Base-by-base conservation (phyloP, 2,113 vertebrate species). In the Loxodonta africana region DNA sequence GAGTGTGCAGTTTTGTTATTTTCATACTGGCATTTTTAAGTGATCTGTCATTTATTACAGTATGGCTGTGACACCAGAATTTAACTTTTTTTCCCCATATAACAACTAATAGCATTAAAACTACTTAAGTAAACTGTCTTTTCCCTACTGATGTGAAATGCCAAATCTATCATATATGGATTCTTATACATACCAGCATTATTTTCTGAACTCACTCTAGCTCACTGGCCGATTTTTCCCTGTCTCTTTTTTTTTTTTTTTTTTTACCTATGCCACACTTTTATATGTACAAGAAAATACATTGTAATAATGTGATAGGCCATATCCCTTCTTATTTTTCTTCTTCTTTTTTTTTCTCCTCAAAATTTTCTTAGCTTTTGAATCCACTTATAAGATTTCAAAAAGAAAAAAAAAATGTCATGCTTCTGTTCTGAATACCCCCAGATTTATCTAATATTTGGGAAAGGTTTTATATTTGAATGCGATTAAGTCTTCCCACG, bases 391-490 rank as follows among this genome's bases (percentile, higher is more conserved):
- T 91, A 25, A 90, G 14, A 26, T 74, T 95, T 89, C 18, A 78
- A 78, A 82, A 73, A 88, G 51, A 62, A 74, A 67, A 84, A 73
- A 44, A 63, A 8, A 10, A 26, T 17, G 8, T 28, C 5, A 94
- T 14, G 20, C 11, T 65, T 94, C 48, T 92, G 12, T 94, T 90
- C 76, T 25, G 5, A 76, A 63, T 87, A 53, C 0, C 8, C 48
- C 0, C 8, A 71, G 28, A 60, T 57, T 94, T 94, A 92, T 67
- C 6, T 95, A 89, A 69, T 76, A 71, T n/a, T 51, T 51, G 18
- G 21, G 30, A 76, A 76, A 82, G 10, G 3, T 33, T 73, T 87
- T 96, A 81, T 85, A 84, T 84, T 33, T 93, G 21, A 95, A 78
- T 74, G 15, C 0, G 10, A 2, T 67, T 74, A 78, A 73, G 28